phyloP scores from a whole-genome alignment of 2,113 vertebrate genomes.

The Dipodomys stephensi region DNA sequence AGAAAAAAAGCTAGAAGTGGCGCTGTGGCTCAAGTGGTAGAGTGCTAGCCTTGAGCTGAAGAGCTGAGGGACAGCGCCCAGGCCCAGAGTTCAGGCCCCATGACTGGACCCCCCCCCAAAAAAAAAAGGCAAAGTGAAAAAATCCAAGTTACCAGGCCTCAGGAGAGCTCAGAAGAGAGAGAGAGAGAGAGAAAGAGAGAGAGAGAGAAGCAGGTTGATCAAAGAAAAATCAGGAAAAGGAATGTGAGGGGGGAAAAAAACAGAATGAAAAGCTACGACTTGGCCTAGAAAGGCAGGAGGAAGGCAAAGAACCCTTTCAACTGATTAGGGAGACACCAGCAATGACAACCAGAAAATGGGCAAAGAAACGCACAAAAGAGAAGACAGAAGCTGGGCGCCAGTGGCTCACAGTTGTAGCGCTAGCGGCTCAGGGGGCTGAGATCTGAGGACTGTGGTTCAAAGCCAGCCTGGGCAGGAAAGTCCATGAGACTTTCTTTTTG shows the following conservation, averaged over 20 bases:
- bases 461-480: too few relatives aligned
- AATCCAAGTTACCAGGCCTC: slow-evolving; percentile 53
- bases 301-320: background rate
- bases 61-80: too few relatives aligned
- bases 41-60: too few relatives aligned
- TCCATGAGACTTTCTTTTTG: too few relatives aligned
- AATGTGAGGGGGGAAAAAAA: background rate
- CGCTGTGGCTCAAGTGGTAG: too few relatives aligned
- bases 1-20: too few relatives aligned
- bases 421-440: too few relatives aligned
- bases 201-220: background rate
- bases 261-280: background rate
- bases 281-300: too few relatives aligned
- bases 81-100: too few relatives aligned
- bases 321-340: background rate
- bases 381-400: background rate
- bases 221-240: background rate
- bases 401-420: too few relatives aligned
- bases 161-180: slow-evolving; percentile 33
- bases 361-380: background rate
- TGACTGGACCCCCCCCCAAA: too few relatives aligned
- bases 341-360: background rate
- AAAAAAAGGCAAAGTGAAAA: slow-evolving; percentile 36
- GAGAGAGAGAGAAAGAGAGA: background rate
- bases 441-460: too few relatives aligned